phyloP scores from a whole-genome alignment of 2,888 invertebrate genomes.

The Smittia aterrima region DNA sequence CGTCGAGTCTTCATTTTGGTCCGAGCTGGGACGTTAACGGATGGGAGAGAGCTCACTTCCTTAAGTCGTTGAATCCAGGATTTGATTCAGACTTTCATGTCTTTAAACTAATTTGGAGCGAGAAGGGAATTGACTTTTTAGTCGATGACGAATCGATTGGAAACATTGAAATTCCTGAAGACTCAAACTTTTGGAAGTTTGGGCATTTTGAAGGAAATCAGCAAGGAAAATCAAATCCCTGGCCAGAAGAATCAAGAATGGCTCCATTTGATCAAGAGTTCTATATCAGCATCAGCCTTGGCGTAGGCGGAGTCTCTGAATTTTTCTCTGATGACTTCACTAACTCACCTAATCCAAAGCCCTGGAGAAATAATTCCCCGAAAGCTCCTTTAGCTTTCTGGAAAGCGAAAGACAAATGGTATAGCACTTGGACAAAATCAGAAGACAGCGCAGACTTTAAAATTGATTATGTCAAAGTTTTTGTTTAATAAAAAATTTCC shows the following conservation, averaged over 20 bases:
- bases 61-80: neutral
- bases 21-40: conserved; percentile 59
- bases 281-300: conserved; percentile 65
- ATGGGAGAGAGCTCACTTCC: conserved; percentile 58
- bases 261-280: conserved; percentile 67
- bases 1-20: conserved; percentile 67
- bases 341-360: neutral
- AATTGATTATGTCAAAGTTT: conserved; percentile 67
- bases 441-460: conserved; percentile 53
- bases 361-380: conserved; percentile 34
- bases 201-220: conserved; percentile 56
- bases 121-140: conserved; percentile 46
- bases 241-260: conserved; percentile 53
- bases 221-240: conserved; percentile 57
- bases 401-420: conserved; percentile 58
- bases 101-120: conserved; percentile 67
- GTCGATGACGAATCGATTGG: conserved; percentile 62
- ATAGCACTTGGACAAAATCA: conserved; percentile 59
- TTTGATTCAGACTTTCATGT: conserved; percentile 60
- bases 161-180: conserved; percentile 53
- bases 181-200: conserved; percentile 62
- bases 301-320: conserved; percentile 62
- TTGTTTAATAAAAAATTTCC: conserved; percentile 53
- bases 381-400: conserved; percentile 63
- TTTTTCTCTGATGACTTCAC: conserved; percentile 51